Evolutionary conservation across 2,888 invertebrate species (phyloP), one percentile per base, ranked within the genome.

Genomic region (Cantharis rufa): DNA sequence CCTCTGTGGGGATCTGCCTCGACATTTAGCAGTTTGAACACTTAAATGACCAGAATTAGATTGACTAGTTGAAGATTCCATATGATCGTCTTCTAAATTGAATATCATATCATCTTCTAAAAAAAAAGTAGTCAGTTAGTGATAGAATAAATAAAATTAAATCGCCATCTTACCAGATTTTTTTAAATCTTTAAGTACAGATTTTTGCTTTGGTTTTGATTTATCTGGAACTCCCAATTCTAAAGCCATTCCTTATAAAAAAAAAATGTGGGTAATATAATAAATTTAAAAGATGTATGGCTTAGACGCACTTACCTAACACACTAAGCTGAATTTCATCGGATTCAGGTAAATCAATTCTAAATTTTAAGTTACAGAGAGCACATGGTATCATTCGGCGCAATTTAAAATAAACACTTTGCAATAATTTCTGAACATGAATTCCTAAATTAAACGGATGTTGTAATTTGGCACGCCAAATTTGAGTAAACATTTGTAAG

Each of bases 311-410:
- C 87, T 85, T 87, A 91, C 93, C 91, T 79, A 90, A 87, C 16
- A 91, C 88, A 76, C 89, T 89, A 24, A 91, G 85, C 81, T 92
- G 92, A 74, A 93, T 88, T 86, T 92, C 92, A 83, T 94, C 94
- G 76, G 95, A 94, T 87, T 98, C 97, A 0, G 97, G 96, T 81
- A 98, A 90, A 82, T 96, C 96, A 1, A 98, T 91, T 79, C 94
- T 92, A 87, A 97, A 96, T 83, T 92, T 91, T 28, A 97, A 89
- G 86, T 95, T 93, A 80, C 94, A 94, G 15, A 98, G 89, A 15
- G 96, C 95, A 87, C 96, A 96, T 0, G 98, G 98, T 78, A 94
- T 93, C 92, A 97, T 93, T 13, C 95, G 91, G 11, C 98, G 91
- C 83, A 98, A 90, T 89, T 98, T 98, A 89, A 97, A 98, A 85